Evolutionary conservation across 2,888 invertebrate species (phyloP), one percentile per base, ranked within the genome.

Genomic region (Bellardia pandia): DNA sequence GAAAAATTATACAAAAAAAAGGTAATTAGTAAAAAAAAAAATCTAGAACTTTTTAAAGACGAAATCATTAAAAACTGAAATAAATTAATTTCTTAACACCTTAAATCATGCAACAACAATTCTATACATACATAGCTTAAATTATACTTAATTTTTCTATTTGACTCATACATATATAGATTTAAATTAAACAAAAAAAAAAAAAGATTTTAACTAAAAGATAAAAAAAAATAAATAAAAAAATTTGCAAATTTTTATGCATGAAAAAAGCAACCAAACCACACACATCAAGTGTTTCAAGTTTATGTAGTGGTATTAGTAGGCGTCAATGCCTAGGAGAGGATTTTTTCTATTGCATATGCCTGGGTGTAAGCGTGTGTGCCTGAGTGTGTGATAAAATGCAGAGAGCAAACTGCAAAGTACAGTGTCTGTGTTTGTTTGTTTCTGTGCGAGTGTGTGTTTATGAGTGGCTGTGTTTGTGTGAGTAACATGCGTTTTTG

Each of bases 241-340:
- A 58, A 11, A 60, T 51, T 16, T 88, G 86, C 88, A 88, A 88
- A 89, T 88, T 88, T 89, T 84, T 88, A 88, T 89, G 89, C 88
- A 89, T 74, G 77, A 88, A 88, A 88, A 81, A 68, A 85, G 68
- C 85, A 78, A 79, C 76, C 87, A 62, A 85, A 80, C 51, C 85
- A 71, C 84, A 75, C 72, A 85, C 69, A 86, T 83, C 83, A 86
- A 87, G 87, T 87, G 87, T 85, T 85, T 87, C 45, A 78, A 77
- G 16, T 48, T 71, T 13, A 14, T 87, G 74, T 78, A 69, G 58
- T 75, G 69, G 87, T 87, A 76, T 87, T 87, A 85, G 87, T 87
- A 87, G 87, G 87, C 87, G 87, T 87, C 85, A 64, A 80, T 83
- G 80, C 0, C 42, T 83, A 45, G 48, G 62, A 85, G 79, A 85